Percentiles rank a stretch among this genome's conserved stretches.
These are phyloP conservation scores for Cettia cetti DNA, from an alignment of 2,113 vertebrate genomes.

Conservation along the genomic window DNA sequence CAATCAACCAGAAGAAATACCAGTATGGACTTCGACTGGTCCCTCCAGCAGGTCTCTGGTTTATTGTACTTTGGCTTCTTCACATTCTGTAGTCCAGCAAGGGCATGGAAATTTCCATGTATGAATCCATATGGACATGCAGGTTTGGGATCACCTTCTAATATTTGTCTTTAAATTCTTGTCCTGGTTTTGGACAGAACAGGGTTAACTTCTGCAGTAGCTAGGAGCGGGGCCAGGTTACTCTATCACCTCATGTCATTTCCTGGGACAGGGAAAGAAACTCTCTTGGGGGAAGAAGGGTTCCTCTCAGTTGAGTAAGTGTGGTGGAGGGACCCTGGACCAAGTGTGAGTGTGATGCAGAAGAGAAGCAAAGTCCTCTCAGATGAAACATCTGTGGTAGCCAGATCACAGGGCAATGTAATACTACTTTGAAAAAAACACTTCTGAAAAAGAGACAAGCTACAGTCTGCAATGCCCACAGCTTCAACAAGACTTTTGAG, in stretches of 20 bases:
- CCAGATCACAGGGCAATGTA: not conserved
- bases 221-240: not conserved
- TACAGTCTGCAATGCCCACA: not conserved
- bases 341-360: not conserved
- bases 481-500: not conserved
- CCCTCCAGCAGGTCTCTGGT: not conserved
- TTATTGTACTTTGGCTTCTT: not conserved
- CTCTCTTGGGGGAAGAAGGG: not conserved
- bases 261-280: not conserved
- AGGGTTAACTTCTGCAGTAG: not conserved
- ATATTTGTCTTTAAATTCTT: not conserved
- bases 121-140: not conserved
- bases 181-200: not conserved
- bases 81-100: not conserved
- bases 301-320: not conserved
- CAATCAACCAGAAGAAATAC: constrained; percentile 1
- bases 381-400: not conserved
- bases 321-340: not conserved
- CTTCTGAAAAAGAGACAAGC: not conserved
- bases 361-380: not conserved
- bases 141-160: not conserved
- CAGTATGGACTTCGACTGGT: not conserved
- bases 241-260: not conserved
- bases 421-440: not conserved
- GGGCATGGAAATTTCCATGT: not conserved